Conservation (phyloP, 64 coral and sea anemone species). For the Pachyseris speciosa region DNA sequence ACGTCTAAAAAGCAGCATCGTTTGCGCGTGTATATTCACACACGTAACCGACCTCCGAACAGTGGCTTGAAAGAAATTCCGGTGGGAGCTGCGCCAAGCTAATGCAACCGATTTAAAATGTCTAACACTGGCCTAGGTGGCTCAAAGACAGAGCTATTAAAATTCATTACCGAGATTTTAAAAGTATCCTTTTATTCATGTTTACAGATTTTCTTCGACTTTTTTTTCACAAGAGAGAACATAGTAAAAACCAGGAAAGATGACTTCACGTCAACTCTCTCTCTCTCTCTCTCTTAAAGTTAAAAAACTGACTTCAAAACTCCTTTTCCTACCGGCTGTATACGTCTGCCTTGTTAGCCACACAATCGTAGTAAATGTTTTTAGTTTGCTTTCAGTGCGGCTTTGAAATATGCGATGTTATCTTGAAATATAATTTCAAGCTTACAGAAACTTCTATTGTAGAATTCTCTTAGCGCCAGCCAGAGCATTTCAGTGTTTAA, state of each 20-base stretch:
- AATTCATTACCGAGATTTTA: background rate
- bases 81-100: too few species aligned
- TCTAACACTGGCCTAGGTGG: background rate
- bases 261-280: background rate
- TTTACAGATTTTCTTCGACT: background rate
- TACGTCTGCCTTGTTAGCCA: background rate
- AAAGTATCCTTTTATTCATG: background rate
- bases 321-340: background rate
- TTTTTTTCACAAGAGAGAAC: background rate
- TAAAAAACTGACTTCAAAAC: background rate
- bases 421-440: background rate
- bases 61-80: too few species aligned
- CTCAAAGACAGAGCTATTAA: background rate
- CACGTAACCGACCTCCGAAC: background rate
- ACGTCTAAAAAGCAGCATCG: background rate
- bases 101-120: background rate
- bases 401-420: background rate
- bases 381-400: background rate
- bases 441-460: background rate
- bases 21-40: background rate
- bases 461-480: background rate
- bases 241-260: background rate
- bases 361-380: background rate
- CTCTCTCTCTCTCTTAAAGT: too few species aligned
- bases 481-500: too few species aligned